Percentiles rank a stretch among this genome's conserved stretches.
Evolutionary conservation across 2,797 vertebrate species (phyloP).

Genomic region (Poecilia gillii): DNA sequence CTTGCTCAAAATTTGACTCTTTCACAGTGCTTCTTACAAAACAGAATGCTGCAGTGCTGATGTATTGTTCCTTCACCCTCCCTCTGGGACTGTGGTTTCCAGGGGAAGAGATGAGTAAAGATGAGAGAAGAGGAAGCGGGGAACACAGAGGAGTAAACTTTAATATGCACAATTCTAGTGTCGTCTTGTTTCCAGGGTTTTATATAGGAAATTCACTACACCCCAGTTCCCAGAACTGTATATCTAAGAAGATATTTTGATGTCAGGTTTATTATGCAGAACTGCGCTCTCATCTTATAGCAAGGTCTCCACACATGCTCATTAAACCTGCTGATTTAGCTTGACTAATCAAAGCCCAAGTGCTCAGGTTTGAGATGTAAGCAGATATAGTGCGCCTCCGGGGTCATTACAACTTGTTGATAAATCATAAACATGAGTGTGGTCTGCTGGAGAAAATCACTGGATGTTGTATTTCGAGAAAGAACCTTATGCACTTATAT

Average conservation of each 20-base stretch:
- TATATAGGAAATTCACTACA: slow-evolving; percentile 27
- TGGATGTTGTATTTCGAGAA: slow-evolving; percentile 15
- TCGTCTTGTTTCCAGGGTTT: slow-evolving; percentile 32
- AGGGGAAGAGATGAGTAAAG: slow-evolving; percentile 42
- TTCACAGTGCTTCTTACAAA: slow-evolving; percentile 11
- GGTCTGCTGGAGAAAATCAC: slow-evolving; percentile 20
- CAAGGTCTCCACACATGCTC: slow-evolving; percentile 26
- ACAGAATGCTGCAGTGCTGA: slow-evolving; percentile 60
- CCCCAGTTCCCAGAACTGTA: slow-evolving; percentile 5
- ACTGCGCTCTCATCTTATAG: slow-evolving; percentile 23
- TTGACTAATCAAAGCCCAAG: slow-evolving; percentile 53
- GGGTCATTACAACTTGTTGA: slow-evolving; percentile 25
- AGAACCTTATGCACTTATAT: slow-evolving; percentile 8
- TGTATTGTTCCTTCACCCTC: slow-evolving; percentile 65
- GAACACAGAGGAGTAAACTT: slow-evolving; percentile 51
- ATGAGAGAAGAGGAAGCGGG: slow-evolving; percentile 31
- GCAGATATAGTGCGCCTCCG: slow-evolving; percentile 27
- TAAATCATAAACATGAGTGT: slow-evolving; percentile 39
- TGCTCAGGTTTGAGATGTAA: slow-evolving; percentile 34
- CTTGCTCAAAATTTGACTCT: not conserved
- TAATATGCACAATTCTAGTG: slow-evolving; percentile 37
- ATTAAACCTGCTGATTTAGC: slow-evolving; percentile 52
- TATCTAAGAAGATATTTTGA: slow-evolving; percentile 35
- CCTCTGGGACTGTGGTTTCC: slow-evolving; percentile 69
- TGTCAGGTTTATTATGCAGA: slow-evolving; percentile 34